Evolutionary conservation across 2,888 invertebrate species (phyloP).

Genomic region (Cephus sareptanus): DNA sequence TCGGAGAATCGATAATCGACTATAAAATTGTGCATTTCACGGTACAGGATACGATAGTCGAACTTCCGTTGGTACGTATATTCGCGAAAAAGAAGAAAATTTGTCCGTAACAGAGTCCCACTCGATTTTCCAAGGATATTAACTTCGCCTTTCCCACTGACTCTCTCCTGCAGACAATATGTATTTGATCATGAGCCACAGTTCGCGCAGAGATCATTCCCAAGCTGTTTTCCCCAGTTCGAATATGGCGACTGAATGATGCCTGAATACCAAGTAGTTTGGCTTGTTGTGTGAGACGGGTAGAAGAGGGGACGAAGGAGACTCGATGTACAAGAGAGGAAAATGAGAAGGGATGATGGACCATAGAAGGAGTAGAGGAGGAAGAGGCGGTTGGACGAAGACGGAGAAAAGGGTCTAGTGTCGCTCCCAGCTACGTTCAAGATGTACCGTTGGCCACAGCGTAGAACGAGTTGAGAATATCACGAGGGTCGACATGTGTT

Average conservation of each 20-base stretch:
- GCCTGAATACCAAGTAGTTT: conserved; percentile 16
- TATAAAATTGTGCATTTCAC: too few species aligned
- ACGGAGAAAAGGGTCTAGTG: not conserved
- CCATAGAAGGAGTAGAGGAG: not conserved
- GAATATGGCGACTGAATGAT: conserved; percentile 4
- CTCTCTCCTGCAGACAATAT: conserved; percentile 12
- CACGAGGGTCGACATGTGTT: too few species aligned
- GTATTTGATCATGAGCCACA: not conserved
- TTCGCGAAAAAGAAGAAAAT: too few species aligned
- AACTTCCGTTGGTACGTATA: too few species aligned
- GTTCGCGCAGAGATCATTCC: not conserved
- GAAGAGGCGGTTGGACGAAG: not conserved
- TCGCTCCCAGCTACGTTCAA: too few species aligned
- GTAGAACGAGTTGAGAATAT: too few species aligned
- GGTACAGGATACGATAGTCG: too few species aligned
- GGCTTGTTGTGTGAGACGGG: not conserved
- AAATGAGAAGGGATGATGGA: conserved; percentile 5
- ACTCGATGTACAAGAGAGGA: not conserved
- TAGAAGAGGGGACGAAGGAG: not conserved
- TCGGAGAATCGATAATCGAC: too few species aligned
- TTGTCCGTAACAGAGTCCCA: too few species aligned
- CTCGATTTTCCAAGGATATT: too few species aligned
- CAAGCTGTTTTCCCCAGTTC: conserved; percentile 13
- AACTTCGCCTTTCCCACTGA: not conserved
- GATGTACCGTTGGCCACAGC: too few species aligned